These are phyloP conservation scores for Hypanus sabinus DNA, from an alignment of 2,113 vertebrate genomes.

Conservation along the genomic window DNA sequence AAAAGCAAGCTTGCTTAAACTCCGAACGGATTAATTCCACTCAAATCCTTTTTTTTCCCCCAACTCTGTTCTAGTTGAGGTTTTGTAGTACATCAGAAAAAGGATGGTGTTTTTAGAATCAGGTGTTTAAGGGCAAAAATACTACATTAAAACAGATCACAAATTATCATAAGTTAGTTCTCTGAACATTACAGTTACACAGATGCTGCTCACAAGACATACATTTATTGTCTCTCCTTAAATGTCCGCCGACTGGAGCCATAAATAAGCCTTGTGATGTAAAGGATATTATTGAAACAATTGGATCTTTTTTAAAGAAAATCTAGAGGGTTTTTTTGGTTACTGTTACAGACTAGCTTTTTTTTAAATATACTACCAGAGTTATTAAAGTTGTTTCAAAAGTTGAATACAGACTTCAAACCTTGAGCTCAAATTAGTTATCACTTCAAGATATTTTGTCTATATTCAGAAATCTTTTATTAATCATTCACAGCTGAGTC, in stretches of 20 bases:
- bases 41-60: neutral
- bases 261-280: too few relatives aligned
- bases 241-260: too few relatives aligned
- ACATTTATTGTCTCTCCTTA: too few relatives aligned
- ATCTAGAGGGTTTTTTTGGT: too few relatives aligned
- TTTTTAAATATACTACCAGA: too few relatives aligned
- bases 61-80: neutral
- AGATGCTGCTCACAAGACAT: neutral
- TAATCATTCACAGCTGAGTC: neutral
- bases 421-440: neutral
- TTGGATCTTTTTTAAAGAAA: too few relatives aligned
- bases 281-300: too few relatives aligned
- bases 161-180: neutral
- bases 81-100: neutral
- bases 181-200: too few relatives aligned
- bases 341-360: too few relatives aligned
- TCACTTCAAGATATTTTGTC: neutral
- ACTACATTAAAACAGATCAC: neutral
- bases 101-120: neutral
- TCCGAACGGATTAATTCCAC: neutral
- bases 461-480: neutral
- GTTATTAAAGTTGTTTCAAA: neutral
- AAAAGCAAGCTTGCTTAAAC: neutral
- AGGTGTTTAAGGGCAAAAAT: neutral
- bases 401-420: neutral